Evolutionary conservation across 2,888 invertebrate species (phyloP).

Genomic region (Hirtodrosophila histrioides): DNA sequence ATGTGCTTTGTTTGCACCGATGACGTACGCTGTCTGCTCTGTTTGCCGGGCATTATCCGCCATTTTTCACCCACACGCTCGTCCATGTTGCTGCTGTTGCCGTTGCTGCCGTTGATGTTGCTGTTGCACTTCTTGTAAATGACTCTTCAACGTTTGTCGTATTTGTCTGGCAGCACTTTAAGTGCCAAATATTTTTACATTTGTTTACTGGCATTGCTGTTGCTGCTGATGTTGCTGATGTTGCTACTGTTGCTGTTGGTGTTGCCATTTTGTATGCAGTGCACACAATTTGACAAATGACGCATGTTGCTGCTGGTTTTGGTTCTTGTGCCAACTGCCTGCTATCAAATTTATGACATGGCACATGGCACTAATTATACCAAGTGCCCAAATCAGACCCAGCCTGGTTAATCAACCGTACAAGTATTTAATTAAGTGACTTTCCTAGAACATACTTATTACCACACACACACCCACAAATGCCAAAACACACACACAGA

Average conservation of each 20-base stretch:
- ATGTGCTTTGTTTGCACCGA: constrained; percentile 60
- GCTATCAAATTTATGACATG: constrained; percentile 64
- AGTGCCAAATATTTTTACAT: constrained; percentile 79
- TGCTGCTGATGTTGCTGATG: constrained; percentile 20
- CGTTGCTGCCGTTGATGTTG: constrained; percentile 27
- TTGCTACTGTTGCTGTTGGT: constrained; percentile 18
- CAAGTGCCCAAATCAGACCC: constrained; percentile 56
- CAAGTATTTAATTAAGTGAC: constrained; percentile 70
- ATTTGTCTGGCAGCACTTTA: constrained; percentile 78
- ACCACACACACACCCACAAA: not conserved
- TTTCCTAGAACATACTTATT: constrained; percentile 16
- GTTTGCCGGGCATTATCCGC: constrained; percentile 60
- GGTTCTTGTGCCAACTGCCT: constrained; percentile 28
- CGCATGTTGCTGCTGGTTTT: constrained; percentile 30
- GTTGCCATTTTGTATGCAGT: constrained; percentile 38
- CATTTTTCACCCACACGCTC: constrained; percentile 65
- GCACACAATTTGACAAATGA: constrained; percentile 55
- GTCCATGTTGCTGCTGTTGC: constrained; percentile 33
- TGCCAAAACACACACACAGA: not conserved
- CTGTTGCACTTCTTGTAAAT: constrained; percentile 71
- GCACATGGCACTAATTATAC: constrained; percentile 51
- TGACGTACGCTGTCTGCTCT: constrained; percentile 68
- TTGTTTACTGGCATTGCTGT: constrained; percentile 56
- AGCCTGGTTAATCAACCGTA: constrained; percentile 62
- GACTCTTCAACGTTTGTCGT: constrained; percentile 76